Base-by-base conservation (phyloP, 2,113 vertebrate genomes). In the Myiozetetes cayanensis region DNA sequence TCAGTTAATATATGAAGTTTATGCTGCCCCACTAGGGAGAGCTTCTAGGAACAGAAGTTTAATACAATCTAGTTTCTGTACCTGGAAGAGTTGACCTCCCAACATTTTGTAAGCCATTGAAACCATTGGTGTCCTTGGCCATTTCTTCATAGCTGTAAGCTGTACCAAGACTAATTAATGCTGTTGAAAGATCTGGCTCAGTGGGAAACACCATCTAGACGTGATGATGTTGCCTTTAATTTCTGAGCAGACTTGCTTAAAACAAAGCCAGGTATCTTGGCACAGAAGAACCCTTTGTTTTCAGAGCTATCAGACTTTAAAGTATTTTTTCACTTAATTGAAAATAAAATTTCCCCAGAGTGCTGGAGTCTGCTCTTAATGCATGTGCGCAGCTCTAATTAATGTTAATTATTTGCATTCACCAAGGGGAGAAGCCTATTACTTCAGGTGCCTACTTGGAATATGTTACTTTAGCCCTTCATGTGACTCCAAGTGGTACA, bases 281-380 rank as follows among this genome's bases (percentile, higher is more conserved):
- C 80, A 84, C 86, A 90, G 65, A 93, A 92, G 56, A 2, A 14
- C 10, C 52, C 47, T 88, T 91, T 87, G 46, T 96, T 93, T 96
- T 95, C 76, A 90, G 65, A 96, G 68, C 47, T 80, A 84, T 90
- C 88, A 87, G 68, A 65, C 44, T 92, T 94, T 44, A 75, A 93
- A 87, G 43, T 72, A 50, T 95, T 94, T 93, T 93, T 81, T 84
- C 61, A 90, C 72, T 90, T 97, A 97, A 96, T 87, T 96, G 92
- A 95, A 96, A 95, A 96, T 94, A 96, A 94, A 92, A 96, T 93
- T 96, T 94, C 93, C 94, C 93, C 11, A n/a, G 88, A 72, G 94
- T 90, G 52, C 70, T 68, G 50, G 49, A 87, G 83, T 92, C 92
- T 92, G 52, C 25, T 96, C 86, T 90, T 94, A 93, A 89, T 95